Conservation (phyloP, 2,113 vertebrate genomes). For the Urocolius indicus region DNA sequence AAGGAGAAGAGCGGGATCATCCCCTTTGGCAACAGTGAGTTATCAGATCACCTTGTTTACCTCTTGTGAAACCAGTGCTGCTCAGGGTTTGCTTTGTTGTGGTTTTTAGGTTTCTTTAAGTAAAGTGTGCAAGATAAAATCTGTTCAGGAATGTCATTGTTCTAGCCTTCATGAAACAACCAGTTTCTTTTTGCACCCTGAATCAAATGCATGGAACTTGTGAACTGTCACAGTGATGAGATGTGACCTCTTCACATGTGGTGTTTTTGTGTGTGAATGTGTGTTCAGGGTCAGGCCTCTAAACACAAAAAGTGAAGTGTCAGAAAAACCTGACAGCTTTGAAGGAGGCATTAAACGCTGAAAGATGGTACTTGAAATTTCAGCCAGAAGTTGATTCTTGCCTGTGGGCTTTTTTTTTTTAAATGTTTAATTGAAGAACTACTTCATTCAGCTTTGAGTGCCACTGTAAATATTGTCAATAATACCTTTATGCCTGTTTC, state of each 20-base stretch:
- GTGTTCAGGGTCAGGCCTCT: slow-evolving; percentile 2
- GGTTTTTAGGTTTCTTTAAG: background rate
- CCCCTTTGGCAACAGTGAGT: background rate
- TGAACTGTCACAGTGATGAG: background rate
- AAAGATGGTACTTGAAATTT: slow-evolving; percentile 38
- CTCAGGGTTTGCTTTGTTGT: background rate
- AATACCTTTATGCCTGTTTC: background rate
- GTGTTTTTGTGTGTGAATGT: background rate
- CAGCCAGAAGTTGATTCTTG: slow-evolving; percentile 50
- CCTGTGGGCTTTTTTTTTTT: slow-evolving; percentile 15
- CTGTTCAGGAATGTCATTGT: background rate
- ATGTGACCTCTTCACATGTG: background rate
- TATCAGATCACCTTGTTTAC: background rate
- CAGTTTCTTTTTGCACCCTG: background rate
- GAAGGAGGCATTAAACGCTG: slow-evolving; percentile 26
- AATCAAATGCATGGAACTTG: background rate
- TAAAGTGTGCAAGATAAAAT: background rate
- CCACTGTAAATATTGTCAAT: background rate
- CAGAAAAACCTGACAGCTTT: slow-evolving; percentile 26
- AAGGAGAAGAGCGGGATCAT: background rate
- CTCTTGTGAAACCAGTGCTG: background rate
- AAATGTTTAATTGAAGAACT: background rate
- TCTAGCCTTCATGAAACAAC: background rate
- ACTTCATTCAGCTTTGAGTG: background rate
- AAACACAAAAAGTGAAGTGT: background rate